These are phyloP conservation scores for Leptinotarsa undecemlineata DNA, from an alignment of 1,140 invertebrate species.

Conservation along the genomic window DNA sequence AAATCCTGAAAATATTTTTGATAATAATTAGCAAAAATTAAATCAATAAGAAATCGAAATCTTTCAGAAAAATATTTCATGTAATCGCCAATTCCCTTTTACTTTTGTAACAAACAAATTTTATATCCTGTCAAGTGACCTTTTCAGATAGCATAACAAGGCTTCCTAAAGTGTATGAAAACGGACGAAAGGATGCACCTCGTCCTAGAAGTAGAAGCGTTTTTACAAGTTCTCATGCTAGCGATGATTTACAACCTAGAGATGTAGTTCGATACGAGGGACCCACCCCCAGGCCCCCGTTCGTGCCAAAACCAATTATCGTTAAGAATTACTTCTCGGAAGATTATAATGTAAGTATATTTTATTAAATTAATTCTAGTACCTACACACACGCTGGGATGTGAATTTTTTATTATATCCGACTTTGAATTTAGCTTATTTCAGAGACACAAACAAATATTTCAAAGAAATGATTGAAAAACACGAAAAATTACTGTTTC, in stretches of 20 bases:
- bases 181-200: constrained; percentile 43
- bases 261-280: constrained; percentile 50
- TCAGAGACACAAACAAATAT: too few species aligned
- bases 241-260: constrained; percentile 45
- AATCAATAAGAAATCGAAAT: not conserved
- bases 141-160: constrained; percentile 51
- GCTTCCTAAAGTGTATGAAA: constrained; percentile 45
- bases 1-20: too few species aligned
- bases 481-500: too few species aligned
- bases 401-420: too few species aligned
- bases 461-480: too few species aligned
- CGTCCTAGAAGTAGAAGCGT: constrained; percentile 51
- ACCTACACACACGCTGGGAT: too few species aligned
- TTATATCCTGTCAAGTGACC: constrained; percentile 35
- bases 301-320: constrained; percentile 49
- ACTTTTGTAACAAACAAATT: not conserved
- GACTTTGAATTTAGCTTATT: too few species aligned
- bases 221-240: constrained; percentile 49
- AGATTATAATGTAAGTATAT: constrained; percentile 49
- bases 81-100: not conserved
- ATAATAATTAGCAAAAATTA: not conserved
- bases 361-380: too few species aligned
- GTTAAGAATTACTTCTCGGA: constrained; percentile 51
- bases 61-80: constrained; percentile 4
- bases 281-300: constrained; percentile 40